Evolutionary conservation across 1,140 invertebrate species (phyloP).

Genomic region (Listronotus oregonensis): DNA sequence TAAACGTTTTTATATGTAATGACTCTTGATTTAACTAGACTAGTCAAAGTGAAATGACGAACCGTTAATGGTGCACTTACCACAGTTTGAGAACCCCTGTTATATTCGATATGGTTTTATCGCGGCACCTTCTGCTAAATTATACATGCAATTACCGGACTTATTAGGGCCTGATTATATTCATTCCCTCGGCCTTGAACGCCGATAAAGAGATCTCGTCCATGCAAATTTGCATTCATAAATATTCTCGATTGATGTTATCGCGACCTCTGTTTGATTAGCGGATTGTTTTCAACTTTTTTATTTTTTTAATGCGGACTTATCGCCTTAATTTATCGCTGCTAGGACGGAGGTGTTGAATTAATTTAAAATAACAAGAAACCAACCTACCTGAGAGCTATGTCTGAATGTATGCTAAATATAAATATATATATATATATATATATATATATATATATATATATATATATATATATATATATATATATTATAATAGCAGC

Average conservation of each 20-base stretch:
- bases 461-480: too few relatives aligned
- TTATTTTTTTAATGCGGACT: conserved; percentile 32
- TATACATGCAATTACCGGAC: conserved; percentile 49
- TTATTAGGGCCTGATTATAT: conserved; percentile 49
- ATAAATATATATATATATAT: too few relatives aligned
- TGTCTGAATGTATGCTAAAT: not conserved
- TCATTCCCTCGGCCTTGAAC: conserved; percentile 45
- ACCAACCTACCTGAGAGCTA: conserved; percentile 12
- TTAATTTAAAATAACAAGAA: conserved; percentile 25
- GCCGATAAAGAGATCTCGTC: conserved; percentile 45
- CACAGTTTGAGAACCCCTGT: too few relatives aligned
- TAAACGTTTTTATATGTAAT: too few relatives aligned
- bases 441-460: too few relatives aligned
- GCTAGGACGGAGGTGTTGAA: conserved; percentile 32
- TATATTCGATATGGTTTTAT: conserved; percentile 48
- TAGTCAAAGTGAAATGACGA: too few relatives aligned
- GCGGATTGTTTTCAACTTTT: conserved; percentile 46
- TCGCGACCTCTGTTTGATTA: conserved; percentile 45
- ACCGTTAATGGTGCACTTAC: too few relatives aligned
- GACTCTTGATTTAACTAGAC: too few relatives aligned
- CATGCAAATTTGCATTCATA: conserved; percentile 46
- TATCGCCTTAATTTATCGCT: conserved; percentile 41
- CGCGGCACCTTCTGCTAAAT: conserved; percentile 46
- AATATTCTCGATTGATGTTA: conserved; percentile 48
- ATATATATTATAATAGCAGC: too few relatives aligned